Evolutionary conservation across 2,797 vertebrate species (phyloP).

Genomic region (Lacerta agilis): DNA sequence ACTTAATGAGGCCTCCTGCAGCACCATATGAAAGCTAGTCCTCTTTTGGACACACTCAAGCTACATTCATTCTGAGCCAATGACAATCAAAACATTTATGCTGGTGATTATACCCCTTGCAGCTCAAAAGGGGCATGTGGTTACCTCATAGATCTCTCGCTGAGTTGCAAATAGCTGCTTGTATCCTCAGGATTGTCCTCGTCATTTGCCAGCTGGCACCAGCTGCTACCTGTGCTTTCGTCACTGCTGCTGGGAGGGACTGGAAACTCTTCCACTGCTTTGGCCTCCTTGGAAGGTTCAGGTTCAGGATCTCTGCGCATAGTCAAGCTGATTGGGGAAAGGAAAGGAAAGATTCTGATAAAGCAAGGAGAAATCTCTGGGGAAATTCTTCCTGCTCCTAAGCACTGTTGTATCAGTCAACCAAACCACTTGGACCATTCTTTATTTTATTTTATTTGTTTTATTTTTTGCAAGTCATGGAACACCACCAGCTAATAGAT

Average conservation of each 20-base stretch:
- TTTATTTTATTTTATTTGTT: neutral
- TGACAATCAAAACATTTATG: neutral
- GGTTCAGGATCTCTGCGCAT: slow-evolving; percentile 76
- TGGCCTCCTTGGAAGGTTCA: slow-evolving; percentile 68
- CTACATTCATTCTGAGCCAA: accelerated
- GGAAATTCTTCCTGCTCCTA: neutral
- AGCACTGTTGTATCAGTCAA: neutral
- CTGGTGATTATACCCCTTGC: neutral
- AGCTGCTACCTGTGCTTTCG: slow-evolving; percentile 96
- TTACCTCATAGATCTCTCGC: slow-evolving; percentile 92
- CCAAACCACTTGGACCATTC: neutral
- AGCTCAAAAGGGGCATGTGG: neutral
- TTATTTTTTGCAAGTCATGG: neutral
- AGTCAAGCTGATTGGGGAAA: slow-evolving; percentile 80
- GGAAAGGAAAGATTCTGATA: slow-evolving; percentile 69
- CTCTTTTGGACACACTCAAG: slow-evolving; percentile 26
- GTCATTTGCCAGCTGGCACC: slow-evolving; percentile 93
- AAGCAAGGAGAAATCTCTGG: neutral
- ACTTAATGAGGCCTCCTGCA: neutral
- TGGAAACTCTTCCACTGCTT: slow-evolving; percentile 82
- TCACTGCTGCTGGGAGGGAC: slow-evolving; percentile 91
- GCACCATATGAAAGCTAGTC: accelerated
- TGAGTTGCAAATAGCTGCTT: slow-evolving; percentile 96
- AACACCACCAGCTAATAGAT: neutral
- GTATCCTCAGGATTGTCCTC: slow-evolving; percentile 94